Percentiles rank a stretch among this genome's conserved stretches.
Conservation (phyloP, 2,888 invertebrate species). For the Tinea trinotella region DNA sequence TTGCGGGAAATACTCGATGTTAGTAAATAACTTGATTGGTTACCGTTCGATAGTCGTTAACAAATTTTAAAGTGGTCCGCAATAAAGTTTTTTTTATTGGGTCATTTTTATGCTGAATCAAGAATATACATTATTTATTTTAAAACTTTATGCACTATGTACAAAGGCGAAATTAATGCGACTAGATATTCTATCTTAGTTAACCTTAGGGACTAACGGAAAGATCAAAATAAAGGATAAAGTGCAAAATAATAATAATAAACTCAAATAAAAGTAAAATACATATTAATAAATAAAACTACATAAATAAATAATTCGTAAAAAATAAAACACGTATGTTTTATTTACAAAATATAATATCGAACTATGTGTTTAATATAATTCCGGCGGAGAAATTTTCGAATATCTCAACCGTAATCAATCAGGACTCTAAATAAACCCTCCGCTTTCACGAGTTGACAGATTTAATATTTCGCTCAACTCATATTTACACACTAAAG, state of each 20-base stretch:
- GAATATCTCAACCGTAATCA: slow-evolving; percentile 35
- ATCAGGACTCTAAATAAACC: slow-evolving; percentile 35
- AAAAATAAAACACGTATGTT: no score
- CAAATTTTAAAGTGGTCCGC: background rate
- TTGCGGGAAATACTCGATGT: slow-evolving; percentile 9
- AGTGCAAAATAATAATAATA: no score
- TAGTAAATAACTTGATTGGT: slow-evolving; percentile 8
- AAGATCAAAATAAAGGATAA: no score
- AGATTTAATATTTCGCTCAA: slow-evolving; percentile 44
- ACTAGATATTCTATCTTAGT: no score
- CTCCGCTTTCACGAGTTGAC: slow-evolving; percentile 36
- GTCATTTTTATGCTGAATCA: background rate
- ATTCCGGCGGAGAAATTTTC: slow-evolving; percentile 21
- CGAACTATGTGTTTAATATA: slow-evolving; percentile 8
- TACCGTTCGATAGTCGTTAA: background rate
- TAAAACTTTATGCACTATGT: no score
- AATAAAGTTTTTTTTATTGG: background rate
- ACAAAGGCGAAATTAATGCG: no score
- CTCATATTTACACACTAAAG: slow-evolving; percentile 42
- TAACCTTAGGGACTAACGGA: no score
- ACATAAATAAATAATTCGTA: no score
- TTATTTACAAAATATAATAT: background rate
- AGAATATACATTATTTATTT: background rate
- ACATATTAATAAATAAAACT: no score
- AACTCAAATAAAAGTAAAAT: no score